phyloP scores from a whole-genome alignment of 2,888 invertebrate genomes.

The Hybos culiciformis region DNA sequence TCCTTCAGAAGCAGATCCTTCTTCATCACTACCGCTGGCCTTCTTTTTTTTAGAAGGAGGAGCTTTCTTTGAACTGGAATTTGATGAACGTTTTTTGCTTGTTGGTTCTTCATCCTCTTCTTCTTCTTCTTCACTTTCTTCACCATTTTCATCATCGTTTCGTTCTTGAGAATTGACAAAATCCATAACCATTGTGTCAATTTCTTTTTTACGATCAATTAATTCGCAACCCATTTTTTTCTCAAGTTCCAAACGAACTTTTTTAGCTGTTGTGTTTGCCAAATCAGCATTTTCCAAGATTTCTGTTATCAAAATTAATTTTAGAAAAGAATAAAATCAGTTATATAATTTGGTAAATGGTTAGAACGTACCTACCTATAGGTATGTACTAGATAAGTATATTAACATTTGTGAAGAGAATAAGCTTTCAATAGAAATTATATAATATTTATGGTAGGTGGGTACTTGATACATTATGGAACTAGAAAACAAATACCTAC shows the following conservation, averaged over 20 bases:
- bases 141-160: constrained; percentile 2
- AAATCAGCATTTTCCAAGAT: constrained; percentile 81
- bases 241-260: constrained; percentile 75
- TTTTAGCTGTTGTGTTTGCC: constrained; percentile 71
- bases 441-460: too few species aligned
- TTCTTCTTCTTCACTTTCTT: constrained; percentile 27
- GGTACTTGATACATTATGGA: too few species aligned
- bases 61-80: background rate
- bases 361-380: too few species aligned
- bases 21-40: constrained; percentile 17
- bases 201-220: constrained; percentile 63
- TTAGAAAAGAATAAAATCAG: background rate
- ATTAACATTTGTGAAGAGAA: too few species aligned
- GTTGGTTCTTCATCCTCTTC: too few species aligned
- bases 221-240: constrained; percentile 65
- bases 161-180: constrained; percentile 37
- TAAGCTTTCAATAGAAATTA: too few species aligned
- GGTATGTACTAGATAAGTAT: too few species aligned
- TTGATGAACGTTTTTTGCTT: too few species aligned
- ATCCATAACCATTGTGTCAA: constrained; percentile 80
- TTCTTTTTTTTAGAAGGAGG: constrained; percentile 12
- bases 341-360: too few species aligned
- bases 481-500: too few species aligned
- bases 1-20: constrained; percentile 14
- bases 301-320: constrained; percentile 39